Evolutionary conservation across 2,113 vertebrate species (phyloP).

Genomic region (Centrocercus urophasianus): DNA sequence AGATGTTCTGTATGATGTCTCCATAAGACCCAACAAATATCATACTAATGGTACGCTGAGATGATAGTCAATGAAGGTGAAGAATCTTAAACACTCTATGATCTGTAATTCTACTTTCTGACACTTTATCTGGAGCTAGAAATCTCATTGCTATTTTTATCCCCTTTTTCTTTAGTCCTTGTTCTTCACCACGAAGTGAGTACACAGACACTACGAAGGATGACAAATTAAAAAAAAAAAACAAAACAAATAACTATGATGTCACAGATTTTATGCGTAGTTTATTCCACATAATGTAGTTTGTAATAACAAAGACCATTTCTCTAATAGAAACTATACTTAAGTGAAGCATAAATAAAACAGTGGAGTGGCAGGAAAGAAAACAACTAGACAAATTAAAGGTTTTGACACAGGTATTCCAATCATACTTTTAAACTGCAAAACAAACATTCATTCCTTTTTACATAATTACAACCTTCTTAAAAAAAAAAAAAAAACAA

Average conservation of each 20-base stretch:
- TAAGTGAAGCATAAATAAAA: background rate
- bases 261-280: background rate
- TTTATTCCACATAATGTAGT: background rate
- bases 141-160: background rate
- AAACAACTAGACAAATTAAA: accelerated
- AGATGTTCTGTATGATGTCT: background rate
- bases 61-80: background rate
- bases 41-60: background rate
- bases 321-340: background rate
- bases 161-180: background rate
- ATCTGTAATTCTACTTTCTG: background rate
- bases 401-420: background rate
- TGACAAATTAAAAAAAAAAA: background rate
- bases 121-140: background rate
- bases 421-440: background rate
- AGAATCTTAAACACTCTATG: background rate
- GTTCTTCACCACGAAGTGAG: background rate
- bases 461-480: background rate
- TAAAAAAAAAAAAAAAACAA: too few species aligned
- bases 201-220: background rate
- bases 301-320: background rate
- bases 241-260: background rate
- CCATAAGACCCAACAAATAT: background rate
- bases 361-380: background rate
- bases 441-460: background rate